Conservation (phyloP, 2,888 invertebrate genomes). For the Deroplatys truncata region DNA sequence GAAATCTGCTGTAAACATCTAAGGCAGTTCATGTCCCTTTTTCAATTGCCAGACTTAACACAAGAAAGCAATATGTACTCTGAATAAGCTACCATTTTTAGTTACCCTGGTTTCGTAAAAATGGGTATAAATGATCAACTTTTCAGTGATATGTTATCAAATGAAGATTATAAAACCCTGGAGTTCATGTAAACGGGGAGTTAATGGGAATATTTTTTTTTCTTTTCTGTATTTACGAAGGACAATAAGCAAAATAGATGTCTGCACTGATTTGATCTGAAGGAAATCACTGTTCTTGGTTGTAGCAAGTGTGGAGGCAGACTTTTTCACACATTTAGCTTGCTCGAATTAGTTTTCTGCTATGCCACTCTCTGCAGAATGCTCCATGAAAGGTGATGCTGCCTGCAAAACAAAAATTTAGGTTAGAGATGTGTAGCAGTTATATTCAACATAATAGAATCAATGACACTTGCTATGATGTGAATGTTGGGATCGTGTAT, state of each 20-base stretch:
- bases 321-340: neutral
- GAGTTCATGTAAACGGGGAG: neutral
- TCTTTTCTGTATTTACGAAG: neutral
- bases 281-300: neutral
- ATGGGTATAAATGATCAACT: neutral
- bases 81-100: neutral
- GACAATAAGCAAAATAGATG: neutral
- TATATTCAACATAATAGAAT: neutral
- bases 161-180: neutral
- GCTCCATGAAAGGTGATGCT: neutral
- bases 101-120: neutral
- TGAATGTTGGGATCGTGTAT: neutral
- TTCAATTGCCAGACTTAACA: neutral
- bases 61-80: neutral
- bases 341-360: neutral
- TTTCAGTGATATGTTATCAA: neutral
- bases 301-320: neutral
- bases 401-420: neutral
- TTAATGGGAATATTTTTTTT: neutral
- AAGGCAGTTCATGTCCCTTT: neutral
- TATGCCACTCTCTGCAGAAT: neutral
- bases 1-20: neutral
- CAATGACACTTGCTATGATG: neutral
- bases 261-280: neutral
- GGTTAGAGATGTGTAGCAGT: neutral